A percentile compares a stretch with the other conserved stretches of the same genome.
Evolutionary conservation across 2,888 invertebrate genomes (phyloP).

Genomic region (Archaeoteleia sp.): DNA sequence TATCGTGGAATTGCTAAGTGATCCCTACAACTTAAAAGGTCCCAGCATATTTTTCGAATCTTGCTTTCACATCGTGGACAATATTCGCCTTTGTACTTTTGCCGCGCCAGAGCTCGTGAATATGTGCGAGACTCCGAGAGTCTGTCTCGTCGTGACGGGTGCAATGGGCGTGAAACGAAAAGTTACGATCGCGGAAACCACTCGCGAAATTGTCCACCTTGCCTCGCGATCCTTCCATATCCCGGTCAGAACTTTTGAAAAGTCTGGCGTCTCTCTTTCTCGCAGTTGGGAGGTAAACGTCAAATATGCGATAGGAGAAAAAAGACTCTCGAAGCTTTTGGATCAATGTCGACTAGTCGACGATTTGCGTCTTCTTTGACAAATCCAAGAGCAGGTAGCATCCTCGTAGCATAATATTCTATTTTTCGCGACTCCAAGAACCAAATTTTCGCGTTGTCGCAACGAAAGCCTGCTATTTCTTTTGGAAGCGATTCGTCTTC

Average conservation of each 20-base stretch:
- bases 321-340: no score
- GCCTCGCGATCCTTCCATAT: no score
- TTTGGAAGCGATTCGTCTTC: constrained; percentile 35
- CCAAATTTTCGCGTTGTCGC: constrained; percentile 16
- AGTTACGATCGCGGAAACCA: constrained; percentile 33
- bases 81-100: background rate
- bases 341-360: background rate
- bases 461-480: constrained; percentile 9
- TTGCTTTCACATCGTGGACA: background rate
- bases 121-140: background rate
- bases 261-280: no score
- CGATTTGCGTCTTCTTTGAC: background rate
- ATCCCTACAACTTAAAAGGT: no score
- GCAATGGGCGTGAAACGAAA: constrained; percentile 29
- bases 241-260: constrained; percentile 26
- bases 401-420: background rate
- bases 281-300: no score
- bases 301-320: no score
- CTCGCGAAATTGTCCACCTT: constrained; percentile 35
- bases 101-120: background rate
- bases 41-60: no score
- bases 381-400: background rate
- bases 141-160: constrained; percentile 17
- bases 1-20: no score
- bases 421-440: constrained; percentile 10